Conservation (phyloP, 1,140 invertebrate species). For the Drosophila biarmipes region DNA sequence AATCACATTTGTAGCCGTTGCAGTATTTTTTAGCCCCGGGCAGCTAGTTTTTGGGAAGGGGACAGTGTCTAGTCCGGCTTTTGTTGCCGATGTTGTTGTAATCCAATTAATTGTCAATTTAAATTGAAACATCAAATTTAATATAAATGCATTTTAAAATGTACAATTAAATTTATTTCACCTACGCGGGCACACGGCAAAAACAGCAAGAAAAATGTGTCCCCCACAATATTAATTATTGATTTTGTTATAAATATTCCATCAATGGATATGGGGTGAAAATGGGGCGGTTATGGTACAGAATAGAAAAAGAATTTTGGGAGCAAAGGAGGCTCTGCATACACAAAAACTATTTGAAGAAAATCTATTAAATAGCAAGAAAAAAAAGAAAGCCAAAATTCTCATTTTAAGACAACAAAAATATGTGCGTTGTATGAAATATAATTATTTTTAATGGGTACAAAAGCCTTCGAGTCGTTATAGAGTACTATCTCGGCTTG, state of each 20-base stretch:
- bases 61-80: slow-evolving; percentile 34
- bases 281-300: not conserved
- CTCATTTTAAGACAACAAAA: not conserved
- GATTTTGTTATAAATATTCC: slow-evolving; percentile 62
- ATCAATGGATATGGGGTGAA: not conserved
- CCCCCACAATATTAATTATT: slow-evolving; percentile 70
- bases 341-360: not conserved
- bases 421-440: not conserved
- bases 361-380: not conserved
- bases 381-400: not conserved
- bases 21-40: slow-evolving; percentile 10
- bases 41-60: slow-evolving; percentile 32
- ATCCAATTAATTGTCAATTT: slow-evolving; percentile 79
- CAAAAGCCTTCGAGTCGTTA: not conserved
- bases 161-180: slow-evolving; percentile 75
- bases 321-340: no score
- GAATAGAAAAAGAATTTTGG: not conserved
- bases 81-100: slow-evolving; percentile 60
- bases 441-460: not conserved
- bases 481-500: not conserved
- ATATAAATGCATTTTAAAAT: slow-evolving; percentile 77
- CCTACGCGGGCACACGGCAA: slow-evolving; percentile 39
- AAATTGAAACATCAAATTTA: slow-evolving; percentile 80
- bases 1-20: slow-evolving; percentile 19
- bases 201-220: slow-evolving; percentile 25